Evolutionary conservation across 2,113 vertebrate genomes (phyloP).

Genomic region (Callopanchax toddi): DNA sequence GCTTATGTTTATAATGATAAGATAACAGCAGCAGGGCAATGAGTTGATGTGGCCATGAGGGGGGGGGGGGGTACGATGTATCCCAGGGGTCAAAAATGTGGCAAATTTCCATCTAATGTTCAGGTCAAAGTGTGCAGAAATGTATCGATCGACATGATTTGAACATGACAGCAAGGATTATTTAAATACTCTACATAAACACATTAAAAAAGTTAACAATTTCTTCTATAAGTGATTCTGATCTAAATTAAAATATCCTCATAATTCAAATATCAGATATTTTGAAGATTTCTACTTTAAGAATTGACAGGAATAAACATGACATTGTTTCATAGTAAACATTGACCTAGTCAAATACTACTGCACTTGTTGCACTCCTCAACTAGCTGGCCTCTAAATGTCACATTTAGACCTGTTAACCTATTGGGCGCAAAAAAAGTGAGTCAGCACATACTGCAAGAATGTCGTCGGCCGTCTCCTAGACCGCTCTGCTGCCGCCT

Average conservation of each 20-base stretch:
- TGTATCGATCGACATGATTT: conserved; percentile 42
- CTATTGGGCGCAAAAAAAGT: conserved; percentile 33
- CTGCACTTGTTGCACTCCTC: conserved; percentile 47
- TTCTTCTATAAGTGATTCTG: neutral
- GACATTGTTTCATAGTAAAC: conserved; percentile 24
- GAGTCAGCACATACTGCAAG: conserved; percentile 25
- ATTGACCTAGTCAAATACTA: conserved; percentile 48
- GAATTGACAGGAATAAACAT: conserved; percentile 7
- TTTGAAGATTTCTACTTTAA: neutral
- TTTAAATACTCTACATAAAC: no score
- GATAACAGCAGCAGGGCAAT: conserved; percentile 66
- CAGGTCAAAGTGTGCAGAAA: conserved; percentile 48
- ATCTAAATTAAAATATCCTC: neutral
- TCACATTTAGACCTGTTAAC: conserved; percentile 43
- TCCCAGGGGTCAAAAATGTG: conserved; percentile 57
- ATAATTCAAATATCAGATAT: neutral
- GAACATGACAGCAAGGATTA: conserved; percentile 15
- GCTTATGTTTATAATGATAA: conserved; percentile 72
- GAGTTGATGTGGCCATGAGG: conserved; percentile 65
- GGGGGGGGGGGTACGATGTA: conserved; percentile 52
- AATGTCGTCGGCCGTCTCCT: conserved; percentile 15
- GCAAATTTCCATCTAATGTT: conserved; percentile 53
- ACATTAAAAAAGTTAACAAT: no score
- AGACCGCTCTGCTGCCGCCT: neutral
- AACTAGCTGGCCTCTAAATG: conserved; percentile 16